Conservation (phyloP, 2,113 vertebrate species). For the Sylvietta virens region DNA sequence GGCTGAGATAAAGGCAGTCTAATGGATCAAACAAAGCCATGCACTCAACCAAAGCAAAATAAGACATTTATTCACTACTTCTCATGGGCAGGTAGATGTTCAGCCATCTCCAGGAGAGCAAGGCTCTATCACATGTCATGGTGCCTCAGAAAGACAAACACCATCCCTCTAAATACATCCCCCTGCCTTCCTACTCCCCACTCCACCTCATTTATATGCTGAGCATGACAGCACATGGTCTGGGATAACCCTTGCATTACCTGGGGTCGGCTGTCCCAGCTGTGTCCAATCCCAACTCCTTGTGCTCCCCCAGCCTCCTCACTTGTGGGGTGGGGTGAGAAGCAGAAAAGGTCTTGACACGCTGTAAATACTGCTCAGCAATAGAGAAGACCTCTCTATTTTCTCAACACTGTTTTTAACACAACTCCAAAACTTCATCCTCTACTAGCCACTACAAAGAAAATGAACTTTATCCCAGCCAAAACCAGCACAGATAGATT, state of each 20-base stretch:
- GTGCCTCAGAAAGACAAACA: background rate
- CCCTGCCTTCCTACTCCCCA: rapidly evolving
- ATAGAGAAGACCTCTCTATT: background rate
- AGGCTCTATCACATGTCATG: rapidly evolving
- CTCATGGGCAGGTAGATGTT: background rate
- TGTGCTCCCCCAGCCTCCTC: background rate
- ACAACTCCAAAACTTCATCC: background rate
- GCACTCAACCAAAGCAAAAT: rapidly evolving
- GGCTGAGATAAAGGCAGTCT: background rate
- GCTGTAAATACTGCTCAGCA: background rate
- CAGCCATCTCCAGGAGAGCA: background rate
- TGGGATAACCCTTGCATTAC: background rate
- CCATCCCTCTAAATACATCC: background rate
- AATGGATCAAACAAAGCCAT: background rate
- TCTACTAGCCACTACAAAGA: background rate
- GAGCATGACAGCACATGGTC: rapidly evolving
- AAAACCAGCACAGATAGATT: background rate
- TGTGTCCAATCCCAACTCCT: background rate
- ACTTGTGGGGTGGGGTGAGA: background rate
- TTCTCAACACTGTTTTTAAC: background rate
- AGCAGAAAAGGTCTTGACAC: background rate
- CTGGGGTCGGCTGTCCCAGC: background rate
- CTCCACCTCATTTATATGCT: background rate
- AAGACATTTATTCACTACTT: background rate
- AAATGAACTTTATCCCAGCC: background rate